Conservation (phyloP, 2,113 vertebrate species). For the Fulica atra region DNA sequence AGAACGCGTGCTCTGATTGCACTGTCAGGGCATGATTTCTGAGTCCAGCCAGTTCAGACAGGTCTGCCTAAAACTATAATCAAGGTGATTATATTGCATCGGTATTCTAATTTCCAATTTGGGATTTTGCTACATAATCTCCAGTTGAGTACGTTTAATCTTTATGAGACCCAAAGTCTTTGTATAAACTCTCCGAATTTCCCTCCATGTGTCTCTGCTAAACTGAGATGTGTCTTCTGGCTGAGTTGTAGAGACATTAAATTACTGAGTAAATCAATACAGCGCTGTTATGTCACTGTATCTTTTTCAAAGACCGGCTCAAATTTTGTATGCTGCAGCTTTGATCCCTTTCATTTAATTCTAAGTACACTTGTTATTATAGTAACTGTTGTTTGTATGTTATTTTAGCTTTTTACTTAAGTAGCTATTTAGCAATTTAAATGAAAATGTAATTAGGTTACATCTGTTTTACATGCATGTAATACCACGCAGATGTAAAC, state of each 20-base stretch:
- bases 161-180: slow-evolving; percentile 70
- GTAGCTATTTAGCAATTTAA: slow-evolving; percentile 99
- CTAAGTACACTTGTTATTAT: slow-evolving; percentile 94
- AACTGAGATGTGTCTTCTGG: slow-evolving; percentile 79
- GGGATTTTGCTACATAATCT: slow-evolving; percentile 76
- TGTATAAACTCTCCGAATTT: slow-evolving; percentile 69
- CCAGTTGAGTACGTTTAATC: slow-evolving; percentile 72
- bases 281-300: slow-evolving; percentile 80
- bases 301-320: slow-evolving; percentile 87
- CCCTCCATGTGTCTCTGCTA: slow-evolving; percentile 72
- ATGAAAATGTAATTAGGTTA: slow-evolving; percentile 97
- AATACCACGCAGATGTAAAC: slow-evolving; percentile 90
- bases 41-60: slow-evolving; percentile 51
- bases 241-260: slow-evolving; percentile 80
- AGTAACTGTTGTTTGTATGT: slow-evolving; percentile 99
- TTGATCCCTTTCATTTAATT: slow-evolving; percentile 93
- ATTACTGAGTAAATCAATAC: slow-evolving; percentile 91
- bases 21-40: slow-evolving; percentile 45
- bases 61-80: slow-evolving; percentile 68
- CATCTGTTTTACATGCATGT: slow-evolving; percentile 96
- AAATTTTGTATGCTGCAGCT: slow-evolving; percentile 86
- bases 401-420: slow-evolving; percentile 98
- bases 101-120: slow-evolving; percentile 76
- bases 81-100: slow-evolving; percentile 70
- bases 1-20: background rate